These are phyloP conservation scores for Bubalus kerabau DNA, from an alignment of 2,113 vertebrate genomes.

Conservation along the genomic window DNA sequence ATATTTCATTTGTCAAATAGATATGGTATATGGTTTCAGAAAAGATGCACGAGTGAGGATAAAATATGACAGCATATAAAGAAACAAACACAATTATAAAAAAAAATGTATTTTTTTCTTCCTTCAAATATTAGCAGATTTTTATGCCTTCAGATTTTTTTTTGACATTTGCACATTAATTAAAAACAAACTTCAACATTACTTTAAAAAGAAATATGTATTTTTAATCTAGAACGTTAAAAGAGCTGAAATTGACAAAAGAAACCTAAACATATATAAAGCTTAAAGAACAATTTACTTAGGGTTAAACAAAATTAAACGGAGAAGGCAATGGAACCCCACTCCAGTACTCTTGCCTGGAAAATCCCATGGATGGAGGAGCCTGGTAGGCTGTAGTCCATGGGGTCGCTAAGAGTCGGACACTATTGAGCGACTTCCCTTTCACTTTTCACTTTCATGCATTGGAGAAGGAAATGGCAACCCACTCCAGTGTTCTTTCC, in stretches of 20 bases:
- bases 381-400: too few species aligned
- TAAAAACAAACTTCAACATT: background rate
- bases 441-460: too few species aligned
- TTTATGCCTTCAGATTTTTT: background rate
- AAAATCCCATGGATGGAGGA: too few species aligned
- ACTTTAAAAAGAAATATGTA: background rate
- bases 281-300: background rate
- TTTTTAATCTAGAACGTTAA: background rate
- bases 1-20: background rate
- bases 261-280: background rate
- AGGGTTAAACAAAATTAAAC: background rate
- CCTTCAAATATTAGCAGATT: background rate
- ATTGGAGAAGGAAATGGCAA: too few species aligned
- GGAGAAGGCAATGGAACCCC: too few species aligned
- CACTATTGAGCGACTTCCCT: too few species aligned
- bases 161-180: background rate
- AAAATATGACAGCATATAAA: background rate
- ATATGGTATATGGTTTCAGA: background rate
- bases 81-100: background rate
- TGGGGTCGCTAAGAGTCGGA: too few species aligned
- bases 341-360: too few species aligned
- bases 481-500: too few species aligned
- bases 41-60: background rate
- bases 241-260: background rate
- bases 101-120: background rate